Base-by-base conservation (phyloP, 2,797 vertebrate genomes). In the Trematomus bernacchii region DNA sequence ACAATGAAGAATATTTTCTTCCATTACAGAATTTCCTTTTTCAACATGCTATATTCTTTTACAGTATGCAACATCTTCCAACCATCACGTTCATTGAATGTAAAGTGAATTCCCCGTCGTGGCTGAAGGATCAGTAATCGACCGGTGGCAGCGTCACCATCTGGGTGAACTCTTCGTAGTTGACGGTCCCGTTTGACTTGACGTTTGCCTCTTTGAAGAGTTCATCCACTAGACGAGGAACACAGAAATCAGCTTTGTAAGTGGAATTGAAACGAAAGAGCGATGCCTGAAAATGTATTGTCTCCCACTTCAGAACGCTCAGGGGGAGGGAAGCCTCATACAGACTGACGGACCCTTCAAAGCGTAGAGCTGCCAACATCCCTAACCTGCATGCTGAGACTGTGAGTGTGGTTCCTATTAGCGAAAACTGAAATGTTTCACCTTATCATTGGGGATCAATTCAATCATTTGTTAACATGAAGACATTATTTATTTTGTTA, bases 161-260 rank as follows among this genome's bases (percentile, higher is more conserved):
- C 43, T 46, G 93, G 48, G 96, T 96, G 18, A 99, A 97, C 48
- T 97, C 95, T 2, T 97, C 94, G 0, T 99, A 98, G 67, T 95
- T 94, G 76, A 99, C 83, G 0, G 66, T 85, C n/a, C 97, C 98
- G 0, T 95, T 93, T 0, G 95, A 91, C 33, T 94, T 95, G 3
- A 99, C 67, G 4, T 95, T 92, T 18, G 95, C 96, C 83, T 97
- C 97, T 73, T 74, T 95, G 67, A 99, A 96, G 88, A 99, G 95
- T 2, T 97, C 95, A 2, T 99, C 97, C 76, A 98, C 98, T 99
- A 89, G 4, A 87, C 81, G 40, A 27, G 58, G 21, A 67, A 64
- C 21, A 73, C 6, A 85, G 9, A 52, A 46, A 76, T 73, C 10
- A 11, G 16, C 6, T 67, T 66, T 3, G 21, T 51, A 37, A 67